Evolutionary conservation across 2,888 invertebrate species (phyloP).

Genomic region (Agriopis marginaria): DNA sequence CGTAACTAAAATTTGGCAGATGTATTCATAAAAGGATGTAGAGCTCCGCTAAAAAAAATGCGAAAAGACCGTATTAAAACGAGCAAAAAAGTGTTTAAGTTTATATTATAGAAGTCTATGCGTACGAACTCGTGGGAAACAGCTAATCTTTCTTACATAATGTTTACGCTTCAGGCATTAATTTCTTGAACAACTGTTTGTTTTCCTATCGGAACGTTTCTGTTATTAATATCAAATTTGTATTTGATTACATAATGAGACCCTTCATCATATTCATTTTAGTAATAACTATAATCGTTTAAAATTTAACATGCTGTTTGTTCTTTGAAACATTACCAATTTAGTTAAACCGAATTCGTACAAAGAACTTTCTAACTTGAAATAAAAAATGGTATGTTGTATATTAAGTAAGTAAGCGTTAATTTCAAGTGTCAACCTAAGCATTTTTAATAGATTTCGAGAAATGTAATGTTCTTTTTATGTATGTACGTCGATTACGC

Average conservation of each 20-base stretch:
- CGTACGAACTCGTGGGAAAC: too few relatives aligned
- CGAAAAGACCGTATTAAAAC: too few relatives aligned
- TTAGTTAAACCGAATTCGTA: background rate
- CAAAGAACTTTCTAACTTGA: background rate
- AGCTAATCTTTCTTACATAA: constrained; percentile 1
- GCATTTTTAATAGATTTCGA: too few relatives aligned
- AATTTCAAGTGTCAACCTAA: too few relatives aligned
- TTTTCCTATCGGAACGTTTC: constrained; percentile 66
- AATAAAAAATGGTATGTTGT: background rate
- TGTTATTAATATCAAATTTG: constrained; percentile 70
- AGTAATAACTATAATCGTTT: constrained; percentile 14
- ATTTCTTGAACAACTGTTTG: constrained; percentile 67
- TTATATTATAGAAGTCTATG: too few relatives aligned
- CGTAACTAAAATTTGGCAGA: too few relatives aligned
- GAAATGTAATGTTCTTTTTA: too few relatives aligned
- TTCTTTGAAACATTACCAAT: background rate
- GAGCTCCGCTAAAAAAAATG: too few relatives aligned
- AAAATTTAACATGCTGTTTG: background rate
- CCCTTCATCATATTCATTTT: constrained; percentile 52
- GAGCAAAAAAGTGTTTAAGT: too few relatives aligned
- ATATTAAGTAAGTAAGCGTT: background rate
- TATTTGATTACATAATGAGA: constrained; percentile 76
- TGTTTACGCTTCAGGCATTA: constrained; percentile 65
- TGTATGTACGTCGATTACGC: too few relatives aligned
- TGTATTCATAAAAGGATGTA: too few relatives aligned